Conservation (phyloP, 2,888 invertebrate genomes). For the Oligia fasciuncula region DNA sequence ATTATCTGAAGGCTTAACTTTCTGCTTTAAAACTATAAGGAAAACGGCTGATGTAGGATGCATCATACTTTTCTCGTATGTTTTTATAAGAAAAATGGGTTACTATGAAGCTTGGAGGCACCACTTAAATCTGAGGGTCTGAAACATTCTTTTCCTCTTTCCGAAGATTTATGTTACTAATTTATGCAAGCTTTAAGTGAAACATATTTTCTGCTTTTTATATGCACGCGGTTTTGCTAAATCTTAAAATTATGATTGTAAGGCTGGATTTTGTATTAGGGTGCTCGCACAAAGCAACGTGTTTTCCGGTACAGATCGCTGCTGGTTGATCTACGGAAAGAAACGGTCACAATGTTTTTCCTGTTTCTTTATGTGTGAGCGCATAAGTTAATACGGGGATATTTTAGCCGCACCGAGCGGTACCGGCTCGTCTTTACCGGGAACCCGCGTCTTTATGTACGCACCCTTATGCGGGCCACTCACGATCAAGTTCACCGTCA, state of each 20-base stretch:
- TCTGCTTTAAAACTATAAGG: background rate
- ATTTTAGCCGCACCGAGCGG: too few species aligned
- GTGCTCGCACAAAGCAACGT: background rate
- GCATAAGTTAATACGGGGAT: too few species aligned
- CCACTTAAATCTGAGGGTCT: slow-evolving; percentile 35
- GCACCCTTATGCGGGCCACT: background rate
- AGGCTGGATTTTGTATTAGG: background rate
- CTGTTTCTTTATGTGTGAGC: too few species aligned
- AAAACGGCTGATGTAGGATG: slow-evolving; percentile 17
- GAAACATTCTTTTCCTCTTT: slow-evolving; percentile 39
- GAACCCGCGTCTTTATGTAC: background rate
- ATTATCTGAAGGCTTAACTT: background rate
- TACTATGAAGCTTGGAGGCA: slow-evolving; percentile 41
- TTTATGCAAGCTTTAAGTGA: slow-evolving; percentile 10
- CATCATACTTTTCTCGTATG: slow-evolving; percentile 3
- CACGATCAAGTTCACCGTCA: too few species aligned
- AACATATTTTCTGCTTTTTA: background rate
- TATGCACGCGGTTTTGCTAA: background rate
- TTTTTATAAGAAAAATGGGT: slow-evolving; percentile 43
- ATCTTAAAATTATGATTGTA: background rate
- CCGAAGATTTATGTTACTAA: slow-evolving; percentile 23
- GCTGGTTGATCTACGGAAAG: too few species aligned
- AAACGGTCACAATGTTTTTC: too few species aligned
- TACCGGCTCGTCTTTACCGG: background rate
- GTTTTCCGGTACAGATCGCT: background rate